phyloP scores from a whole-genome alignment of 2,797 vertebrate genomes.

The Enteromius argenteus region DNA sequence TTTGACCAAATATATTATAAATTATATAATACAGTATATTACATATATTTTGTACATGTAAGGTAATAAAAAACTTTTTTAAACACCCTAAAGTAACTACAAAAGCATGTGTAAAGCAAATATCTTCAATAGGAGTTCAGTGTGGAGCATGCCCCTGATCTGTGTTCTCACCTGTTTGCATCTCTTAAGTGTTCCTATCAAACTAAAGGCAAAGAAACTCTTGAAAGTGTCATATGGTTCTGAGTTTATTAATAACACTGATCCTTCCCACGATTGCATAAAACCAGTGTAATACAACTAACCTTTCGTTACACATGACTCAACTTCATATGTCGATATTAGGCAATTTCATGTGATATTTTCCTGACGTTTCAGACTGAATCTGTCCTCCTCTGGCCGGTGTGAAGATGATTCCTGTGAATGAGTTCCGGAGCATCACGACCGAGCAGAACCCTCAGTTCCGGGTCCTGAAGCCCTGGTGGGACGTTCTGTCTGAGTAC shows the following conservation, averaged over 20 bases:
- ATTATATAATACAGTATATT: too few relatives aligned
- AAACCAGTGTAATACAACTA: neutral
- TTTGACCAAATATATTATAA: too few relatives aligned
- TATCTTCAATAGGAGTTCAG: too few relatives aligned
- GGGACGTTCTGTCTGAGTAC: conserved; percentile 93
- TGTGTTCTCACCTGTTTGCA: neutral
- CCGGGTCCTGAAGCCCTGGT: conserved; percentile 92
- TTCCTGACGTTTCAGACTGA: too few relatives aligned
- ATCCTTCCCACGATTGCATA: neutral
- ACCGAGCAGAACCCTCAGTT: conserved; percentile 83
- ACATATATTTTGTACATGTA: too few relatives aligned
- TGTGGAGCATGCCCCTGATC: too few relatives aligned
- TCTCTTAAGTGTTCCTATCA: neutral
- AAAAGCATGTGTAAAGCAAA: too few relatives aligned
- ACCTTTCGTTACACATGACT: neutral
- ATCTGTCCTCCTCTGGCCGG: conserved; percentile 36
- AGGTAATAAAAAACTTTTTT: too few relatives aligned
- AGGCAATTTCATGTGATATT: neutral
- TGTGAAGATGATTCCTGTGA: conserved; percentile 89
- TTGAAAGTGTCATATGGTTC: neutral
- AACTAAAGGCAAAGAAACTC: neutral
- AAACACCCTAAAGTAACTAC: too few relatives aligned
- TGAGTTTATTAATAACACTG: neutral
- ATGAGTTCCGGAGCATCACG: conserved; percentile 86
- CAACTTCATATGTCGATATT: neutral